Base-by-base conservation (phyloP, 2,113 vertebrate genomes). In the Aegithalos caudatus region DNA sequence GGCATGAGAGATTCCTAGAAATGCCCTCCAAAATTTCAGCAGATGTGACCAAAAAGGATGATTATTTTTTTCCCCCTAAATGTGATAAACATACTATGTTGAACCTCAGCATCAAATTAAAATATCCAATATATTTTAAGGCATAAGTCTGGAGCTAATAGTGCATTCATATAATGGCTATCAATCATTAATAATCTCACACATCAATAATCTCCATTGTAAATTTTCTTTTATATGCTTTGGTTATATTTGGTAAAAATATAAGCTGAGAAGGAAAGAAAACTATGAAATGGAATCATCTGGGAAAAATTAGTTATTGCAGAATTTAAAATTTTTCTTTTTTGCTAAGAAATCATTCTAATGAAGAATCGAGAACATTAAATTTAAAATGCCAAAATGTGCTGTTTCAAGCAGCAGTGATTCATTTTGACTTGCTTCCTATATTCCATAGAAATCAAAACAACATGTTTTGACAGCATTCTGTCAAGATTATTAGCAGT, bases 401-500 rank as follows among this genome's bases (percentile, higher is more conserved):
- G 47, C 56, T 50, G n/a, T 71, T 94, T 89, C 60, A 79, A 81
- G 61, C 21, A 72, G 35, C 38, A 67, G 38, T 45, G 38, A 74
- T 70, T 66, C 1, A 0, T 58, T 96, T 88, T 95, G 80, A 91
- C 89, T 87, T 71, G 35, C 2, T 1, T 78, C 65, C 64, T 84
- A 7, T 89, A 84, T 23, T 51, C 42, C 56, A 51, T 6, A 37
- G 58, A 81, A 96, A 84, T 78, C 38, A 78, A 91, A 95, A 71
- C 86, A 95, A 92, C 54, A 9, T 45, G 33, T 84, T 96, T 95
- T 81, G 89, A 92, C 5, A 8, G 56, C 14, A 42, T 45, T 81
- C 93, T 74, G 76, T 86, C 94, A 94, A 81, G 60, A 78, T 83
- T 83, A 89, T 90, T 79, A 89, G 53, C 4, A 3, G 35, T 23